These are phyloP conservation scores for Scomberomorus guttatus DNA, from an alignment of 2,797 vertebrate genomes.

Conservation along the genomic window DNA sequence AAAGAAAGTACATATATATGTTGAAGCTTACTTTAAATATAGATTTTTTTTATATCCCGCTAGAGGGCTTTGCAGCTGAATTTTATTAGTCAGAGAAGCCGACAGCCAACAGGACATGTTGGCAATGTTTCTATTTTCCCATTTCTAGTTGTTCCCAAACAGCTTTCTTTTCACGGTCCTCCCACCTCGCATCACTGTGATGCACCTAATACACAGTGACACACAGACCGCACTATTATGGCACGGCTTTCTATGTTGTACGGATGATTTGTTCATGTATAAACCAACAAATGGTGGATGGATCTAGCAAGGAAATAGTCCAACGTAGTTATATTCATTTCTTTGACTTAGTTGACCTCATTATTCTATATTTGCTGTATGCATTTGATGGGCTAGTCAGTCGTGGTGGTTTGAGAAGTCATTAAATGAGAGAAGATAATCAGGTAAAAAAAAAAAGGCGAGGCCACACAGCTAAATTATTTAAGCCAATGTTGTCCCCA, in stretches of 20 bases:
- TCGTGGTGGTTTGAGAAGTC: constrained; percentile 47
- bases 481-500: constrained; percentile 10
- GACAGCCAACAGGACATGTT: constrained; percentile 46
- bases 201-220: constrained; percentile 68
- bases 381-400: constrained; percentile 66
- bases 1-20: not conserved
- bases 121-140: constrained; percentile 66
- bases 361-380: constrained; percentile 71
- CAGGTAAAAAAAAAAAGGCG: constrained; percentile 1
- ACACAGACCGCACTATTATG: constrained; percentile 52
- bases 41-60: constrained; percentile 22
- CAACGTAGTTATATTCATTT: constrained; percentile 78
- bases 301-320: constrained; percentile 67
- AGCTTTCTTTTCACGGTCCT: constrained; percentile 71
- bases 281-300: constrained; percentile 61
- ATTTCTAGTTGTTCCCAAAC: constrained; percentile 69
- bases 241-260: constrained; percentile 47
- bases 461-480: not conserved
- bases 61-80: constrained; percentile 36
- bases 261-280: constrained; percentile 48
- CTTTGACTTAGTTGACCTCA: constrained; percentile 66
- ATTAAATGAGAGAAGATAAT: constrained; percentile 29
- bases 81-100: constrained; percentile 47
- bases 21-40: constrained; percentile 41
- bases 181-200: constrained; percentile 67